Evolutionary conservation across 2,113 vertebrate genomes (phyloP).

Genomic region (Maccullochella peelii): DNA sequence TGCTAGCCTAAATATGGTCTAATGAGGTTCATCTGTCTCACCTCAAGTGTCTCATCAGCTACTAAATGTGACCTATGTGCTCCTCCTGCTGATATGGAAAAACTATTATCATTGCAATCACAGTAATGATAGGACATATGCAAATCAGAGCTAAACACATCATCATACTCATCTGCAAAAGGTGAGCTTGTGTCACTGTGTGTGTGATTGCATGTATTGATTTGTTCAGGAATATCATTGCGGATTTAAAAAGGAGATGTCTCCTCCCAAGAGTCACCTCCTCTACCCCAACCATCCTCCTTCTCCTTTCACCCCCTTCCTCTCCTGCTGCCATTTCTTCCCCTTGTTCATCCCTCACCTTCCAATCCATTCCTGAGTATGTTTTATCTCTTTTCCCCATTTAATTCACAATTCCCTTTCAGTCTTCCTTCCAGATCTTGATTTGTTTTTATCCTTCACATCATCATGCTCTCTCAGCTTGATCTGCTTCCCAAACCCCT

Average conservation of each 20-base stretch:
- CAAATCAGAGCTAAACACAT: constrained; percentile 10
- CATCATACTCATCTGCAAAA: background rate
- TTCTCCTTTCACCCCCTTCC: background rate
- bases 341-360: background rate
- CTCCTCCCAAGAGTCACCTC: background rate
- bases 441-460: constrained; percentile 8
- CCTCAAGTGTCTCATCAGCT: constrained; percentile 6
- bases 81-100: constrained; percentile 15
- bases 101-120: constrained; percentile 12
- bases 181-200: background rate
- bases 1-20: background rate
- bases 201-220: constrained; percentile 10
- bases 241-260: background rate
- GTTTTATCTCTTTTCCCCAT: constrained; percentile 20
- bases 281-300: background rate
- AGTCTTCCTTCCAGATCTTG: constrained; percentile 9
- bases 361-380: constrained; percentile 2
- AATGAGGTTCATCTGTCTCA: background rate
- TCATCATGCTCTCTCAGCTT: constrained; percentile 30
- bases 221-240: background rate
- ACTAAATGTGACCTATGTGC: constrained; percentile 10
- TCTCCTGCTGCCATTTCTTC: constrained; percentile 23
- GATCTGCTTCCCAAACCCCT: constrained; percentile 52
- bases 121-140: constrained; percentile 23
- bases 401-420: constrained; percentile 34